Conservation (phyloP, 2,797 vertebrate genomes). For the Coendou prehensilis region DNA sequence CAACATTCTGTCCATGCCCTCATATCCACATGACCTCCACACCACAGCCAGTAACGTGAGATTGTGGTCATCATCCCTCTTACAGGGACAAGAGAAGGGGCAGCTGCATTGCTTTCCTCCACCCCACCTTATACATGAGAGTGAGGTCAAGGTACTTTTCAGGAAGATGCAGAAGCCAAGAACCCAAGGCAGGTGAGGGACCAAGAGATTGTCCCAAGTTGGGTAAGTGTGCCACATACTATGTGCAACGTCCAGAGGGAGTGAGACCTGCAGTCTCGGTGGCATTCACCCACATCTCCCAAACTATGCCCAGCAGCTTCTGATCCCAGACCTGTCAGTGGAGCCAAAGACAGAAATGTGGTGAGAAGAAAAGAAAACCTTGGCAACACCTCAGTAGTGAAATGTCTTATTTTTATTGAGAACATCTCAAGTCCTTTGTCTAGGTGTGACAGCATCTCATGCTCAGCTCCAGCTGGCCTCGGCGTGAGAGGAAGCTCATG, state of each 20-base stretch:
- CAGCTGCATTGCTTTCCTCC: fast-evolving
- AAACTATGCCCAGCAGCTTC: fast-evolving
- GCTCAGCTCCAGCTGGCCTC: slow-evolving; percentile 60
- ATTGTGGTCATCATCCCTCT: too few relatives aligned
- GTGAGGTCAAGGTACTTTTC: background rate
- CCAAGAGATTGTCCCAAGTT: background rate
- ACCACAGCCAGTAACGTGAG: too few relatives aligned
- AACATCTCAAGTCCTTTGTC: slow-evolving; percentile 62
- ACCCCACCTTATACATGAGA: fast-evolving
- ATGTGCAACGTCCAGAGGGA: fast-evolving
- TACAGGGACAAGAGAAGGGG: fast-evolving
- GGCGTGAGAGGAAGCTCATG: slow-evolving; percentile 69
- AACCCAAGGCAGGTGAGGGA: fast-evolving
- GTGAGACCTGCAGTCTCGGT: background rate
- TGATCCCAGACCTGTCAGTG: fast-evolving
- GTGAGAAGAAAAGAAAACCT: background rate
- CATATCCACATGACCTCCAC: fast-evolving
- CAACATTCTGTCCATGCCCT: background rate
- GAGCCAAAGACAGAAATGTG: fast-evolving
- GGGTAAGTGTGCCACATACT: background rate
- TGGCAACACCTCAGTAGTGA: background rate
- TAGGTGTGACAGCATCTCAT: slow-evolving; percentile 67
- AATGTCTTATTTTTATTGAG: slow-evolving; percentile 75
- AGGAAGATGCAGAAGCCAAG: background rate
- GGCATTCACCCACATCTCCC: background rate